Percentiles rank a stretch among this genome's conserved stretches.
Evolutionary conservation across 1,140 invertebrate species (phyloP).

Genomic region (Matsumurasca onukii): DNA sequence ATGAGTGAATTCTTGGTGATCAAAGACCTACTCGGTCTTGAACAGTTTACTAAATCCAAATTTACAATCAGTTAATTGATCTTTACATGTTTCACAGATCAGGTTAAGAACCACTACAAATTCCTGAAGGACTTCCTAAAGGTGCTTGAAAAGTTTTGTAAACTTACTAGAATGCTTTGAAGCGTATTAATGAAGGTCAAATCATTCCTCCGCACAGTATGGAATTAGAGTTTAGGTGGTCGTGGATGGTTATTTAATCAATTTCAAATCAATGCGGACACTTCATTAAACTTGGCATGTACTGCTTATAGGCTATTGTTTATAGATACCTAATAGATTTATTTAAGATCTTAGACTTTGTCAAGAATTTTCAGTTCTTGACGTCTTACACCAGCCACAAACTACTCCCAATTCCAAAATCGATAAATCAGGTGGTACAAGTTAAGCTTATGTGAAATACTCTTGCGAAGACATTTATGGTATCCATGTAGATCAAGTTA

Average conservation of each 20-base stretch:
- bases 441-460: not conserved
- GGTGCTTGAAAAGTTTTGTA: not conserved
- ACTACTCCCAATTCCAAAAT: not conserved
- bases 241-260: slow-evolving; percentile 4
- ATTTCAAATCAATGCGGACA: not conserved
- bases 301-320: slow-evolving; percentile 10
- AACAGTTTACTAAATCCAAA: not conserved
- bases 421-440: not conserved
- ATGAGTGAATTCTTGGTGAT: not conserved
- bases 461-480: not conserved
- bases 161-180: slow-evolving; percentile 6
- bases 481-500: not conserved
- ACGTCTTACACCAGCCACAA: not conserved
- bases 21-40: not conserved
- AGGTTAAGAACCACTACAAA: not conserved
- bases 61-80: not conserved
- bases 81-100: too few relatives aligned
- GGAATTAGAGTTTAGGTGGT: not conserved
- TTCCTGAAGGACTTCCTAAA: slow-evolving; percentile 7
- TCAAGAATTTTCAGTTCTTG: not conserved
- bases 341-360: slow-evolving; percentile 8
- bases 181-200: not conserved
- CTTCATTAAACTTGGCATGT: not conserved
- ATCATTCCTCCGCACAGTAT: slow-evolving; percentile 2
- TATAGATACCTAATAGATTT: not conserved